These are phyloP conservation scores for Chrysina gloriosa DNA, from an alignment of 2,888 invertebrate genomes.

Conservation along the genomic window DNA sequence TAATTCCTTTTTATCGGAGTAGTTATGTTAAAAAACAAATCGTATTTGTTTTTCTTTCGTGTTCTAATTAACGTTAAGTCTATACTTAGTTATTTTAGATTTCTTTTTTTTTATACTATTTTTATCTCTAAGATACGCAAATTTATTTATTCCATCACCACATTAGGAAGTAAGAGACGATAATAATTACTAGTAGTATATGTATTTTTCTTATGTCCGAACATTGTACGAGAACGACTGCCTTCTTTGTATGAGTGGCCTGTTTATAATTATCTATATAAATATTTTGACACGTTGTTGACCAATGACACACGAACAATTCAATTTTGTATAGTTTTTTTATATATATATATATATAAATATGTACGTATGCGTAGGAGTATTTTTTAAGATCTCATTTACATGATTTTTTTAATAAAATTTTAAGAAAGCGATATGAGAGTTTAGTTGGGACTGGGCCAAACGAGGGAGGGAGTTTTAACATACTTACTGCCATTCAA, in stretches of 20 bases:
- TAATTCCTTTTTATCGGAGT: background rate
- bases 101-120: conserved; percentile 2
- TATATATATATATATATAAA: conserved; percentile 6
- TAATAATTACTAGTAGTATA: too few species aligned
- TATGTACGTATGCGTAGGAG: background rate
- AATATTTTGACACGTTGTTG: conserved; percentile 27
- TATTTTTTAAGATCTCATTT: conserved; percentile 38
- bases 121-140: conserved; percentile 1
- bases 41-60: conserved; percentile 6
- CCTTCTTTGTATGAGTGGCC: conserved; percentile 2
- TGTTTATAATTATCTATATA: conserved; percentile 15
- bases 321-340: conserved; percentile 14
- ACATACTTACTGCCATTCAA: too few species aligned
- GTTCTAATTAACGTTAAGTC: conserved; percentile 17
- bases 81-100: background rate
- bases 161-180: background rate
- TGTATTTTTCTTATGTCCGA: background rate
- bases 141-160: conserved; percentile 31
- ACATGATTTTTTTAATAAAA: conserved; percentile 32
- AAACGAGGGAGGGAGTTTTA: too few species aligned
- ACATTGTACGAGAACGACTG: background rate
- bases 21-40: background rate
- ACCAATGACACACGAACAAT: conserved; percentile 10
- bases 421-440: background rate
- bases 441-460: background rate